phyloP scores from a whole-genome alignment of 1,140 invertebrate genomes.

The Nebria ingens region DNA sequence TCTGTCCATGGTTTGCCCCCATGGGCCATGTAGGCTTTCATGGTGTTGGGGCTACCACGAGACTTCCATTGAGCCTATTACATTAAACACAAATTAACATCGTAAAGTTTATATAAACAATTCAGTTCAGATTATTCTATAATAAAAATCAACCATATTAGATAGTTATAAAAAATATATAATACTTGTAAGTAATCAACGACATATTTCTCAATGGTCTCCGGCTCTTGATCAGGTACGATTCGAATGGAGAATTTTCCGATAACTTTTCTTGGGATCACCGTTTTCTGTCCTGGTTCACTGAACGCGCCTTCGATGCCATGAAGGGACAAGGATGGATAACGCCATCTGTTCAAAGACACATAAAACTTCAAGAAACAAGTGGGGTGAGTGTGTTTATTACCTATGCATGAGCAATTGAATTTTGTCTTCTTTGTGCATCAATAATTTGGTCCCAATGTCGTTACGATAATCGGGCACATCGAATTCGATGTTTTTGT shows the following conservation, averaged over 20 bases:
- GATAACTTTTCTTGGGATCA: constrained; percentile 88
- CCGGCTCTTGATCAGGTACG: constrained; percentile 83
- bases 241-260: constrained; percentile 95
- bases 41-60: constrained; percentile 73
- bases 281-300: constrained; percentile 87
- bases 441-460: constrained; percentile 58
- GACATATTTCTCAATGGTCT: constrained; percentile 63
- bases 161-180: too few relatives aligned
- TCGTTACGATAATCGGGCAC: constrained; percentile 64
- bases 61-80: constrained; percentile 52
- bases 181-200: constrained; percentile 55
- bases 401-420: constrained; percentile 80
- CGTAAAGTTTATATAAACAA: neutral
- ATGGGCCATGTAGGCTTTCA: constrained; percentile 62
- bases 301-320: constrained; percentile 82
- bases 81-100: too few relatives aligned
- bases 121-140: neutral
- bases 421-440: constrained; percentile 67
- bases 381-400: constrained; percentile 37
- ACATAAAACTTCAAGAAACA: constrained; percentile 2
- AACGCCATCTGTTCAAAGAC: constrained; percentile 75
- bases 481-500: constrained; percentile 86
- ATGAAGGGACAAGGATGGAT: constrained; percentile 76
- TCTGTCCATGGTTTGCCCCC: constrained; percentile 85
- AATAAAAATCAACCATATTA: too few relatives aligned